phyloP scores from a whole-genome alignment of 2,888 invertebrate genomes.

The Dioctria rufipes region DNA sequence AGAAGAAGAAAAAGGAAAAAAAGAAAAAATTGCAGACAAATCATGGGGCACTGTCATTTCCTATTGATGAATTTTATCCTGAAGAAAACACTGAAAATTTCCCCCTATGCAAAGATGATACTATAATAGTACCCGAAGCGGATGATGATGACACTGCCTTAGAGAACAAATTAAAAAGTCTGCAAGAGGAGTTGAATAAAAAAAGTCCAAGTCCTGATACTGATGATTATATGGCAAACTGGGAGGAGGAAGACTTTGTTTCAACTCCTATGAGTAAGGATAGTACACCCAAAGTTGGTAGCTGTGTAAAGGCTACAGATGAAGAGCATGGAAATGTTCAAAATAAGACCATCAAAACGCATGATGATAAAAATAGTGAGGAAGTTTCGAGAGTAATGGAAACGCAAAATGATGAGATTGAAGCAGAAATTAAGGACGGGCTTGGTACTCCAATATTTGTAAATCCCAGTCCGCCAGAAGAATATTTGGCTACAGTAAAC shows the following conservation, averaged over 20 bases:
- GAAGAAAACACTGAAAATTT: slow-evolving; percentile 10
- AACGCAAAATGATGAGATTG: not conserved
- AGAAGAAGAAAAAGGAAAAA: not conserved
- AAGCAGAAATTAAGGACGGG: slow-evolving; percentile 56
- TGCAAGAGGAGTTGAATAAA: slow-evolving; percentile 11
- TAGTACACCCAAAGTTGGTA: slow-evolving; percentile 58
- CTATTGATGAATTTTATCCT: slow-evolving; percentile 20
- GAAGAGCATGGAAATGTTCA: slow-evolving; percentile 57
- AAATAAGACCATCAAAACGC: slow-evolving; percentile 13
- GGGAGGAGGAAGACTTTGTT: slow-evolving; percentile 67
- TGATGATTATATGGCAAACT: slow-evolving; percentile 70
- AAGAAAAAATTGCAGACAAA: not conserved
- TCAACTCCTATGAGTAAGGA: not conserved
- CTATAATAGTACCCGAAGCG: not conserved
- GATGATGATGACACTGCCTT: slow-evolving; percentile 17
- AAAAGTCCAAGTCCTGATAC: slow-evolving; percentile 67
- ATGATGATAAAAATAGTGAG: not conserved
- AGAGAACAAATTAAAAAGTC: slow-evolving; percentile 19
- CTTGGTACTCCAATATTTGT: slow-evolving; percentile 63
- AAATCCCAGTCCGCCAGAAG: slow-evolving; percentile 64
- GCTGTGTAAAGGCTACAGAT: not conserved
- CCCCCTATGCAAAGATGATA: slow-evolving; percentile 6
- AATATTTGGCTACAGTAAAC: not conserved
- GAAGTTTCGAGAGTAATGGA: not conserved
- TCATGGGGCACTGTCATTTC: slow-evolving; percentile 20